These are phyloP conservation scores for Limnodromus scolopaceus DNA, from an alignment of 2,797 vertebrate species.

Conservation along the genomic window DNA sequence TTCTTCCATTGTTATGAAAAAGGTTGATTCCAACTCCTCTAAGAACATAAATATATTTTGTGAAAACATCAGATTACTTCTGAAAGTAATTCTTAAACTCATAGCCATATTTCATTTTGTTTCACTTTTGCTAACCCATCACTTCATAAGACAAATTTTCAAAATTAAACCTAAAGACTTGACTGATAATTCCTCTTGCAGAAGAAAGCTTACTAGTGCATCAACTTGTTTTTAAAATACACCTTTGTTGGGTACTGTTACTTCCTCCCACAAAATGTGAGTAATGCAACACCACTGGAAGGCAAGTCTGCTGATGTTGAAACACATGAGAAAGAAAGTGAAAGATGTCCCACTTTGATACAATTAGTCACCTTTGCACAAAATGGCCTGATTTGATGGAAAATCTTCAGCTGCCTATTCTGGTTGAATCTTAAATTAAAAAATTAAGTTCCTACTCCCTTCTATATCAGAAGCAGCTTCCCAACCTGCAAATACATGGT, in stretches of 20 bases:
- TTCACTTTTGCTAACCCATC: not conserved
- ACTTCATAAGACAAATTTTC: not conserved
- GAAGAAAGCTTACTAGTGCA: not conserved
- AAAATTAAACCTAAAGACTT: not conserved
- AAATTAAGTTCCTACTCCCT: not conserved
- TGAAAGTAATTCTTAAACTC: not conserved
- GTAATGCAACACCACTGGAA: not conserved
- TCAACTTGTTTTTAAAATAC: not conserved
- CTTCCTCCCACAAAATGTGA: not conserved
- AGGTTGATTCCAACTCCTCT: not conserved
- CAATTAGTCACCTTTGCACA: not conserved
- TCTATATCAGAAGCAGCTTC: not conserved
- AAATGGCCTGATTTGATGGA: rapidly evolving
- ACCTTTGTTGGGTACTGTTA: not conserved
- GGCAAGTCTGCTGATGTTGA: not conserved
- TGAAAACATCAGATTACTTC: not conserved
- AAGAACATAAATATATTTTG: not conserved
- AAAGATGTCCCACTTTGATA: not conserved
- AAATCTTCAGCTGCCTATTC: not conserved
- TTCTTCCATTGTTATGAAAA: not conserved
- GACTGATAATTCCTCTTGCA: not conserved
- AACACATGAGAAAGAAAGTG: not conserved
- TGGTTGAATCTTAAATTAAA: not conserved
- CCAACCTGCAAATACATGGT: not conserved
- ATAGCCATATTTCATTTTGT: not conserved